Conservation (phyloP, 2,113 vertebrate genomes). For the Myiozetetes cayanensis region DNA sequence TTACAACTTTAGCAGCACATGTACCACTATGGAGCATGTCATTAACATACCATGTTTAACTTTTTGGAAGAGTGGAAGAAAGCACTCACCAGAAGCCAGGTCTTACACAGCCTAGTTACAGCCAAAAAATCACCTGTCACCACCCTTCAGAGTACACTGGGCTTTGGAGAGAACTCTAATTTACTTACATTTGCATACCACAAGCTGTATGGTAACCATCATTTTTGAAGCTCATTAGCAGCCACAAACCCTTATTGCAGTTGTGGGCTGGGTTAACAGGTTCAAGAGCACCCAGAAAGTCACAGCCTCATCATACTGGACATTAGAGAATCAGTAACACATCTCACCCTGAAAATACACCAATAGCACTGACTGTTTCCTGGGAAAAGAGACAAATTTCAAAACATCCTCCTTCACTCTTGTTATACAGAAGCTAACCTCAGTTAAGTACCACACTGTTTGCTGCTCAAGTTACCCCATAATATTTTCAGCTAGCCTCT, state of each 20-base stretch:
- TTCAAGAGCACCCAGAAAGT: neutral
- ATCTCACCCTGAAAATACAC: fast-evolving
- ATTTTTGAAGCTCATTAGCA: neutral
- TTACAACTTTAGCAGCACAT: neutral
- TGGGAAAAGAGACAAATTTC: neutral
- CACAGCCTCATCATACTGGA: neutral
- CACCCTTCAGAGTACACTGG: neutral
- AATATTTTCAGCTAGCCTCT: neutral
- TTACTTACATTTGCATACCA: neutral
- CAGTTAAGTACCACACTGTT: neutral
- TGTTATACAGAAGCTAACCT: neutral
- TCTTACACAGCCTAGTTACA: neutral
- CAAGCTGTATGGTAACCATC: neutral
- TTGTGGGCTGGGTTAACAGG: neutral
- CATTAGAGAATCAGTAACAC: neutral
- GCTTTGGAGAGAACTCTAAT: neutral
- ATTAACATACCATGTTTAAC: neutral
- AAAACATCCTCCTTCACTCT: neutral
- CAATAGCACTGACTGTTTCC: neutral
- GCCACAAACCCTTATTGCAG: neutral
- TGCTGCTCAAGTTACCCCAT: neutral
- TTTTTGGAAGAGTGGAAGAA: neutral
- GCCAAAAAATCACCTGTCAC: neutral
- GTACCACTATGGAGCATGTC: neutral
- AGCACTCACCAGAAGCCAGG: neutral